Percentiles rank a stretch among this genome's conserved stretches.
phyloP scores from a whole-genome alignment of 2,797 vertebrate genomes.

The Diglossa cyanea region DNA sequence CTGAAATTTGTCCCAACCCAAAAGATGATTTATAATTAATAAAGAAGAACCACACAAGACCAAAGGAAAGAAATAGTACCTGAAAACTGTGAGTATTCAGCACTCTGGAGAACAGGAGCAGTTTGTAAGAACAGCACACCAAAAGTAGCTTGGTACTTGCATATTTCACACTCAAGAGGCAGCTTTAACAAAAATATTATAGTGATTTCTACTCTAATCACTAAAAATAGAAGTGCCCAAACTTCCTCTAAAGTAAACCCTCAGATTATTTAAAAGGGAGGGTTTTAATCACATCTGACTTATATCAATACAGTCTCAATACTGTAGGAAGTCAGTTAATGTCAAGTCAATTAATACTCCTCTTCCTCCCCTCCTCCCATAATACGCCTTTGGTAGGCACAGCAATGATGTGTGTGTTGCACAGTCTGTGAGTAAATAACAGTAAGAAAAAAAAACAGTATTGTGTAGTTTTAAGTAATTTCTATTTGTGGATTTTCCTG shows the following conservation, averaged over 20 bases:
- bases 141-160: background rate
- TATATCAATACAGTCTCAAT: background rate
- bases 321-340: background rate
- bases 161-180: background rate
- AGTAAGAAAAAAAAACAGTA: background rate
- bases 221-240: background rate
- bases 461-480: background rate
- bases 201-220: background rate
- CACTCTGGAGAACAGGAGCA: background rate
- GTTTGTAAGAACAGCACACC: background rate
- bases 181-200: background rate
- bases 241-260: background rate
- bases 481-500: background rate
- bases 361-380: background rate
- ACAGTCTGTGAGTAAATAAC: background rate
- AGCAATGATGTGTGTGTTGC: background rate
- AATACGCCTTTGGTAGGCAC: background rate
- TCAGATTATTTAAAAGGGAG: background rate
- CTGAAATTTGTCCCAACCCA: fast-evolving
- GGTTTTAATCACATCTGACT: background rate
- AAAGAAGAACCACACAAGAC: background rate
- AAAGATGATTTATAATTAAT: background rate
- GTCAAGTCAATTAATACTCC: background rate
- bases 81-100: background rate
- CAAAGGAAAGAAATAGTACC: background rate